Evolutionary conservation across 2,797 vertebrate genomes (phyloP), one percentile per base, ranked within the genome.

Genomic region (Sciaenops ocellatus): DNA sequence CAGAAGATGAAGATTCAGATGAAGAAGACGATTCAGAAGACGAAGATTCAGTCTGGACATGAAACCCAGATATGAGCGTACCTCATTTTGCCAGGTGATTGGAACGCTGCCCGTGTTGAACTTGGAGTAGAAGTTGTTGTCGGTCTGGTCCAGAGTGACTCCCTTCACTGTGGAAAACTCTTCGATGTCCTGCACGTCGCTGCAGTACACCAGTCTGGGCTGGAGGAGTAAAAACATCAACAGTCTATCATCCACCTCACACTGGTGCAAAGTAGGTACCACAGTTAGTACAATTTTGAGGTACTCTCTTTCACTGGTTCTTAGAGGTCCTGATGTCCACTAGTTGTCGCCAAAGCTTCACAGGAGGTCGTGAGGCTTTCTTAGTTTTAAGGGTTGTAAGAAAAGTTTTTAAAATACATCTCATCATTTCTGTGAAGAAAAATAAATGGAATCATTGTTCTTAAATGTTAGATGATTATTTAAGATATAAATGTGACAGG

Each of bases 21-120:
- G n/a, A 12, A 51, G 22, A n/a, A 22, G 18, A 17, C 0, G 4
- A 9, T 26, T 5, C 30, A 34, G 30, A 30, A 30, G 18, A 59
- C 16, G 17, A 20, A 11, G 42, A 3, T 10, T 15, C 2, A 10
- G 3, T 48, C 50, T 16, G 12, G 9, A 30, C 46, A 12, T 34
- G 24, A 17, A 20, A 51, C 24, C 3, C 24, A 7, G 22, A 7
- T 1, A 1, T 38, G 15, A 59, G 7, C 10, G 3, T 78, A 96
- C 97, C 96, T 97, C 96, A 0, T 95, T 97, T 75, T 97, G 97
- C 96, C 97, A 97, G n/a, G 89, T 89, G 42, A 96, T 94, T 1
- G 96, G 22, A 46, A 94, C 90, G 3, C 95, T 93, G 69, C 97
- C 96, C 0, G 96, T 96, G 92, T 91, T 93, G 51, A 97, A 97